Percentiles rank a stretch among this genome's conserved stretches.
phyloP scores from a whole-genome alignment of 2,888 invertebrate species.

The Hemicrepidius hirtus region DNA sequence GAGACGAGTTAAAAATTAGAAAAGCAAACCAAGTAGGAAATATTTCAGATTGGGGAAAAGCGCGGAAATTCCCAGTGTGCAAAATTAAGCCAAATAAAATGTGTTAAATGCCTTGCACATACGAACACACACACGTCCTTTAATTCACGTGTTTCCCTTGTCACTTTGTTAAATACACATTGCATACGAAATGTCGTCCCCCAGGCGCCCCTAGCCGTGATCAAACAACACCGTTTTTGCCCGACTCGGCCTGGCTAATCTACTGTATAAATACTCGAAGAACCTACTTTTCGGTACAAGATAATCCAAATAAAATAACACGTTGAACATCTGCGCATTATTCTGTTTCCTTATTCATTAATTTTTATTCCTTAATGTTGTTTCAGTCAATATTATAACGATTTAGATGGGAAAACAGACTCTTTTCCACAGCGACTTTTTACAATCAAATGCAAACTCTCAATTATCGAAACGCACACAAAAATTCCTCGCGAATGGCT shows the following conservation, averaged over 20 bases:
- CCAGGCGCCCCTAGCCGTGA: slow-evolving; percentile 59
- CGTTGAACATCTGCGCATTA: slow-evolving; percentile 63
- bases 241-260: slow-evolving; percentile 67
- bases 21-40: slow-evolving; percentile 16
- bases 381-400: slow-evolving; percentile 54
- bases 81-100: slow-evolving; percentile 48
- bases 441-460: slow-evolving; percentile 10
- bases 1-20: slow-evolving; percentile 11
- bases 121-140: slow-evolving; percentile 58
- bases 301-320: slow-evolving; percentile 66
- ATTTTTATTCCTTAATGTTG: slow-evolving; percentile 51
- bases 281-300: slow-evolving; percentile 63
- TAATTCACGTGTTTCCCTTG: slow-evolving; percentile 62
- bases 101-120: slow-evolving; percentile 52
- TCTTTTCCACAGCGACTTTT: slow-evolving; percentile 11
- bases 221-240: slow-evolving; percentile 69
- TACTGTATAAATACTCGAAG: slow-evolving; percentile 70
- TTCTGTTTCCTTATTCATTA: slow-evolving; percentile 63
- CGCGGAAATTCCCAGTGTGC: slow-evolving; percentile 28
- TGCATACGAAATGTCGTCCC: slow-evolving; percentile 65
- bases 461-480: neutral
- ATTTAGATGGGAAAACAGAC: slow-evolving; percentile 40
- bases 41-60: slow-evolving; percentile 25
- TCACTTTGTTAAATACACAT: slow-evolving; percentile 67
- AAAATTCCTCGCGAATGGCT: slow-evolving; percentile 12